Conservation (phyloP, 1,140 invertebrate genomes). For the Drosophila ohnishii region DNA sequence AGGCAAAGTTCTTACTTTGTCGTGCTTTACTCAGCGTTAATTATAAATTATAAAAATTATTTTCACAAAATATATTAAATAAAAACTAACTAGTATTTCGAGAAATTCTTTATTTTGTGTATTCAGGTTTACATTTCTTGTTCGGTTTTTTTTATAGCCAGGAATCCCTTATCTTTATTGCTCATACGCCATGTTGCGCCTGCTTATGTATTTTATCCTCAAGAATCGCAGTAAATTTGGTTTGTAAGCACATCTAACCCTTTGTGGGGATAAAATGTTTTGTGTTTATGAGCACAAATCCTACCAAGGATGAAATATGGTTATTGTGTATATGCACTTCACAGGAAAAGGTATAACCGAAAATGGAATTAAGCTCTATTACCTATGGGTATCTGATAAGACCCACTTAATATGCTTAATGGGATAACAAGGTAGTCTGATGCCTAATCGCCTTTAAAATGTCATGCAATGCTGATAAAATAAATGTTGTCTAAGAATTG, state of each 20-base stretch:
- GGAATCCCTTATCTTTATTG: background rate
- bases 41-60: too few species aligned
- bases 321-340: background rate
- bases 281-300: background rate
- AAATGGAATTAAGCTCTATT: background rate
- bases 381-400: background rate
- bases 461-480: background rate
- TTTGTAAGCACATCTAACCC: constrained; percentile 3
- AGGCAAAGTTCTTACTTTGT: too few species aligned
- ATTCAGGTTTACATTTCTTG: background rate
- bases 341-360: background rate
- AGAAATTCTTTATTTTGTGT: background rate
- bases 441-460: background rate
- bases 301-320: background rate
- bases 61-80: background rate
- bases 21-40: background rate
- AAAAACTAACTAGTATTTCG: background rate
- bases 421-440: too few species aligned
- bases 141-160: background rate
- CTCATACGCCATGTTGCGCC: constrained; percentile 20
- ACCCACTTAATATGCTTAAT: too few species aligned
- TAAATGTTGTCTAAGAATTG: background rate
- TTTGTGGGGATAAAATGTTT: constrained; percentile 5
- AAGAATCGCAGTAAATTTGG: constrained; percentile 10
- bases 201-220: background rate